Percentiles rank a stretch among this genome's conserved stretches.
phyloP scores from a whole-genome alignment of 35 echinoderm and acorn worm species.

The Strongylocentrotus purpuratus region DNA sequence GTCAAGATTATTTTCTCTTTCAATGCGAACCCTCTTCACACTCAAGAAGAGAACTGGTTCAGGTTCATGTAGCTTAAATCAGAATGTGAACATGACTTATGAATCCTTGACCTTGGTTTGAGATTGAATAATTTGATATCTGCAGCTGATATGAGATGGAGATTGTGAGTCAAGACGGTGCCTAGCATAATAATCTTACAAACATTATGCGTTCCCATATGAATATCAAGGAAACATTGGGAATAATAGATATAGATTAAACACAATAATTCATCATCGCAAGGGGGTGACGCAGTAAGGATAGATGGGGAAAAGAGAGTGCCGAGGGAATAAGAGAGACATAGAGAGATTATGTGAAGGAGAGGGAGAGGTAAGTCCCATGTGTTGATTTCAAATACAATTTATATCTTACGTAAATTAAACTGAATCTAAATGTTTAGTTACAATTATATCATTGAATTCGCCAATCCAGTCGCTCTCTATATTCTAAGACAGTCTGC shows the following conservation, averaged over 20 bases:
- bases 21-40: background rate
- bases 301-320: background rate
- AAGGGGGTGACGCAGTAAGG: background rate
- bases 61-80: background rate
- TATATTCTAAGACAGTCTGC: too few relatives aligned
- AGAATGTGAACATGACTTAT: background rate
- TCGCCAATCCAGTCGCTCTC: too few relatives aligned
- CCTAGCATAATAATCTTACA: background rate
- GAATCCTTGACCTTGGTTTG: background rate
- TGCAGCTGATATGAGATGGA: background rate
- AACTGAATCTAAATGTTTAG: too few relatives aligned
- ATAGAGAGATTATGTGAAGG: background rate
- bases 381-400: too few relatives aligned
- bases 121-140: background rate
- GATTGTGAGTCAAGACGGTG: background rate
- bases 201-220: background rate
- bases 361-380: background rate
- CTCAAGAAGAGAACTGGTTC: background rate
- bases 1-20: too few relatives aligned
- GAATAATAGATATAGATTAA: background rate
- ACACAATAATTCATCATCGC: background rate
- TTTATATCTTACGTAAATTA: too few relatives aligned
- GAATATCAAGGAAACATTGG: background rate
- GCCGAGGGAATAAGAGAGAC: background rate
- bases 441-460: too few relatives aligned